These are phyloP conservation scores for Heptranchias perlo DNA, from an alignment of 2,113 vertebrate species.

Conservation along the genomic window DNA sequence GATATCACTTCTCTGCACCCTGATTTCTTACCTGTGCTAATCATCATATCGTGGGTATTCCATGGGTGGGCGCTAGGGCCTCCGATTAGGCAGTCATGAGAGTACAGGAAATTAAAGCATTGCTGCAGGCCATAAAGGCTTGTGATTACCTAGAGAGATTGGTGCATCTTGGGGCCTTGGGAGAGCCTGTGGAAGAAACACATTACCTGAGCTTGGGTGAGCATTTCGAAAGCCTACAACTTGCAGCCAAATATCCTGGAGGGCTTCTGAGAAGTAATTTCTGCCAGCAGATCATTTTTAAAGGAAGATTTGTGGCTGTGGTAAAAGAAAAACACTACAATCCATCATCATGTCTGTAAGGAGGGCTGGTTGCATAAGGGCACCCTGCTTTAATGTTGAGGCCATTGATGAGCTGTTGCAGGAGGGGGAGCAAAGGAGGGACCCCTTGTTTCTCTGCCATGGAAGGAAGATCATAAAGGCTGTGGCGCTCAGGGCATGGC, in stretches of 20 bases:
- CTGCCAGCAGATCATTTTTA: background rate
- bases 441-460: background rate
- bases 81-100: background rate
- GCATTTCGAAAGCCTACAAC: background rate
- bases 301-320: background rate
- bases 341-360: background rate
- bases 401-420: background rate
- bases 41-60: background rate
- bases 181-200: background rate
- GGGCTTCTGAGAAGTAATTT: background rate
- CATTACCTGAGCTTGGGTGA: background rate
- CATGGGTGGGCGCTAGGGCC: background rate
- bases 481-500: background rate
- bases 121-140: background rate
- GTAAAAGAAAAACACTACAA: background rate
- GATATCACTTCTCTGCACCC: background rate
- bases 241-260: background rate
- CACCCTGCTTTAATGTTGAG: background rate
- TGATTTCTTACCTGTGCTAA: background rate
- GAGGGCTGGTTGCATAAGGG: background rate
- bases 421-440: background rate
- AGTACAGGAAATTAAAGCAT: background rate
- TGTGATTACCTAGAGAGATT: background rate
- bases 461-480: background rate
- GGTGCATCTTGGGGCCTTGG: background rate